These are phyloP conservation scores for Himalopsyche anomala DNA, from an alignment of 2,888 invertebrate species.

Conservation along the genomic window DNA sequence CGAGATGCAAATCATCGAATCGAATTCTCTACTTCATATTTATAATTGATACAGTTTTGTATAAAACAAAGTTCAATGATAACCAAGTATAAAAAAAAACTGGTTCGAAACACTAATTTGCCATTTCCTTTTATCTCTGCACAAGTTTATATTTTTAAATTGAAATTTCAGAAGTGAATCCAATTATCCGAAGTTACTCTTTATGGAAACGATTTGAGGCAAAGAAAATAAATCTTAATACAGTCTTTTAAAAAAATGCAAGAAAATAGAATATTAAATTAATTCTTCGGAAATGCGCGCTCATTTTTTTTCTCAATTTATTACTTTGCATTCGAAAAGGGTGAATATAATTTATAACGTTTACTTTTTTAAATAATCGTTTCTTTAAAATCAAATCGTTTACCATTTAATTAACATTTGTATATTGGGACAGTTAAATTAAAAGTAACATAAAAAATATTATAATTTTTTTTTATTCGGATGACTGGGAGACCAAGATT, in stretches of 20 bases:
- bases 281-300: background rate
- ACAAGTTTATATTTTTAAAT: background rate
- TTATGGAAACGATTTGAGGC: background rate
- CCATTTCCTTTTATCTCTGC: background rate
- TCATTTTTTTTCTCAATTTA: background rate
- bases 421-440: too few species aligned
- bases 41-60: too few species aligned
- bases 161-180: slow-evolving; percentile 21
- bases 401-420: too few species aligned
- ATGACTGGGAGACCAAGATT: too few species aligned
- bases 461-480: too few species aligned
- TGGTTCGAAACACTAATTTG: background rate
- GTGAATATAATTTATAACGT: background rate
- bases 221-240: background rate
- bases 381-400: too few species aligned
- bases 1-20: too few species aligned
- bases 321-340: background rate
- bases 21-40: too few species aligned
- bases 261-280: slow-evolving; percentile 31
- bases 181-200: background rate
- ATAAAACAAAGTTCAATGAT: too few species aligned
- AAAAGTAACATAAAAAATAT: too few species aligned
- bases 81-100: background rate
- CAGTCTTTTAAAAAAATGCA: slow-evolving; percentile 10
- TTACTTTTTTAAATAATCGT: too few species aligned